phyloP scores from a whole-genome alignment of 2,797 vertebrate species.

The Enteromius treurensis region DNA sequence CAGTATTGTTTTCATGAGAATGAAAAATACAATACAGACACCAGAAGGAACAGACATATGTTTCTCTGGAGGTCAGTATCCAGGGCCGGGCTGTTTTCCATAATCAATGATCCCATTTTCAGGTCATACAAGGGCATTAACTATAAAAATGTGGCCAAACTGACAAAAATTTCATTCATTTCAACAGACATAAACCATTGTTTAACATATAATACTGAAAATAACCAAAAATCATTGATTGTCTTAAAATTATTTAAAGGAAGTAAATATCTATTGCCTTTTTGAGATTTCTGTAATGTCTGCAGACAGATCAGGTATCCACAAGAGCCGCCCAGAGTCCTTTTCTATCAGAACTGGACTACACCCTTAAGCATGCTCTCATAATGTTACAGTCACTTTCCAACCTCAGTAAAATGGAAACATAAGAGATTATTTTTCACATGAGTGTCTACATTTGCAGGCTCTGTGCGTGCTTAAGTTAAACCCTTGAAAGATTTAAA shows the following conservation, averaged over 20 bases:
- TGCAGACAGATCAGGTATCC: slow-evolving; percentile 35
- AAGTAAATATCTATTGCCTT: not conserved
- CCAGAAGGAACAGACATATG: slow-evolving; percentile 14
- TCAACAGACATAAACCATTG: not conserved
- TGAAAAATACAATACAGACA: not conserved
- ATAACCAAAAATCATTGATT: not conserved
- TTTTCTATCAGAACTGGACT: slow-evolving; percentile 17
- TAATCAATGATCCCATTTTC: slow-evolving; percentile 20
- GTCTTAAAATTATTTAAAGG: not conserved
- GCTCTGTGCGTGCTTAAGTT: not conserved
- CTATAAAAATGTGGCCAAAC: not conserved
- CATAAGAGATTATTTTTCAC: not conserved
- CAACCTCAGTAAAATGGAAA: not conserved
- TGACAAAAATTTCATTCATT: not conserved
- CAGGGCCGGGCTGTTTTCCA: not conserved
- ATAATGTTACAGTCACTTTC: slow-evolving; percentile 10
- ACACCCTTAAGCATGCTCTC: slow-evolving; percentile 22
- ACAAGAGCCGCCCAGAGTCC: slow-evolving; percentile 9
- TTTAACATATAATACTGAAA: not conserved
- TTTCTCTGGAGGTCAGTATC: slow-evolving; percentile 23
- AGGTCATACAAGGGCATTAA: slow-evolving; percentile 1
- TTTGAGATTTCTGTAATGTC: slow-evolving; percentile 24
- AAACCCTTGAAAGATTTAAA: not conserved
- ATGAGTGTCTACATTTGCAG: not conserved
- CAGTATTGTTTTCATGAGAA: not conserved